Evolutionary conservation across 2,797 vertebrate genomes (phyloP).

Genomic region (Darevskia mixta): DNA sequence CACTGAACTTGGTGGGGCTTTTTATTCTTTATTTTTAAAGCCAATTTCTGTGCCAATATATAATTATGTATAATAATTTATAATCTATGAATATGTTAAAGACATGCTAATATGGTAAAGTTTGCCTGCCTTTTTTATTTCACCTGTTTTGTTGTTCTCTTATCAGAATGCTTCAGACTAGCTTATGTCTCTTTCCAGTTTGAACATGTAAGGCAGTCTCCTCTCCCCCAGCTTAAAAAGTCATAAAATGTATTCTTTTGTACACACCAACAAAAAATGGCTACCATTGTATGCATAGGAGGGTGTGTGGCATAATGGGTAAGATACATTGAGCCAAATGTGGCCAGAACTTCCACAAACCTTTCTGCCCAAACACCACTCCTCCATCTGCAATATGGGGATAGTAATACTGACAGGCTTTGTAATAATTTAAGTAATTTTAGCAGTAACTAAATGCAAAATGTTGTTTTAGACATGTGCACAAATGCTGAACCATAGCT

Average conservation of each 20-base stretch:
- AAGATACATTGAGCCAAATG: neutral
- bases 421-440: neutral
- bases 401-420: neutral
- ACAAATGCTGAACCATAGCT: neutral
- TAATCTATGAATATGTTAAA: neutral
- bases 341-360: neutral
- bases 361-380: too few relatives aligned
- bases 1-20: neutral
- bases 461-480: neutral
- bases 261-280: neutral
- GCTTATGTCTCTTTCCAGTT: neutral
- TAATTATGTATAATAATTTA: too few relatives aligned
- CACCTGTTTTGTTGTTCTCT: neutral
- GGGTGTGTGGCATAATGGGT: neutral
- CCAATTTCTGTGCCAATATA: too few relatives aligned
- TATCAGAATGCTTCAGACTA: neutral
- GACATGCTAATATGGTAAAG: neutral
- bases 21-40: too few relatives aligned
- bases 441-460: neutral
- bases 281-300: neutral
- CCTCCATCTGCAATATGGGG: neutral
- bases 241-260: neutral
- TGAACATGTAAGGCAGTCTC: neutral
- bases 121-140: neutral
- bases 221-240: too few relatives aligned